Conservation (phyloP, 2,888 invertebrate genomes). For the Elmis aenea region DNA sequence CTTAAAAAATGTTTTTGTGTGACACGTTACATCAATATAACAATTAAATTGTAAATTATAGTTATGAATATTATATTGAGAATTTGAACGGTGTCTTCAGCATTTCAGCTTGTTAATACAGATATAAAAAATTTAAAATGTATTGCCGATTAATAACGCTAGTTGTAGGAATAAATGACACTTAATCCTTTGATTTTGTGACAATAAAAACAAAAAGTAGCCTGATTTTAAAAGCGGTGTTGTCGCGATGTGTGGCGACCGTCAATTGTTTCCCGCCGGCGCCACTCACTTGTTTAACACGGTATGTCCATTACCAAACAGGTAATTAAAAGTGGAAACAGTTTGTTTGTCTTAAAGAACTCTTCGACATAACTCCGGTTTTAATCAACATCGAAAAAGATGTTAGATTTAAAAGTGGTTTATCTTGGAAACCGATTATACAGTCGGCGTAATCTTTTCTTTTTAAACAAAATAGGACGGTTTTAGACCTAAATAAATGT, state of each 20-base stretch:
- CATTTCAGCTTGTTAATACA: no score
- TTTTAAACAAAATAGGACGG: conserved; percentile 17
- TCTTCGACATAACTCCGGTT: conserved; percentile 42
- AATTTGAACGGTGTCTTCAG: no score
- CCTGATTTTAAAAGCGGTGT: conserved; percentile 13
- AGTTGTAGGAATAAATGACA: no score
- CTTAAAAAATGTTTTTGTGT: no score
- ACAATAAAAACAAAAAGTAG: conserved; percentile 11
- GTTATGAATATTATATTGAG: no score
- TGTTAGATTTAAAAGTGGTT: conserved; percentile 26
- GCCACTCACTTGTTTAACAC: conserved; percentile 46
- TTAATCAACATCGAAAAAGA: conserved; percentile 38
- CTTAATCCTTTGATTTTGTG: no score
- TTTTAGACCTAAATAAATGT: conserved; percentile 14
- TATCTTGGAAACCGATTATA: conserved; percentile 21
- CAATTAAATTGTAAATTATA: no score
- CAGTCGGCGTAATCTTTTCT: conserved; percentile 16
- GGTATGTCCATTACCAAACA: conserved; percentile 49
- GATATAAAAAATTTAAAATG: no score
- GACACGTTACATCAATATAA: no score
- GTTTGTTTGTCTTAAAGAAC: conserved; percentile 37
- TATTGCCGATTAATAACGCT: no score
- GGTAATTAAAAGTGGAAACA: conserved; percentile 48
- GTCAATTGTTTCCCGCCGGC: conserved; percentile 44
- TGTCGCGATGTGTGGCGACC: conserved; percentile 41